Conservation (phyloP, 2,888 invertebrate species). For the Cantharis rustica region DNA sequence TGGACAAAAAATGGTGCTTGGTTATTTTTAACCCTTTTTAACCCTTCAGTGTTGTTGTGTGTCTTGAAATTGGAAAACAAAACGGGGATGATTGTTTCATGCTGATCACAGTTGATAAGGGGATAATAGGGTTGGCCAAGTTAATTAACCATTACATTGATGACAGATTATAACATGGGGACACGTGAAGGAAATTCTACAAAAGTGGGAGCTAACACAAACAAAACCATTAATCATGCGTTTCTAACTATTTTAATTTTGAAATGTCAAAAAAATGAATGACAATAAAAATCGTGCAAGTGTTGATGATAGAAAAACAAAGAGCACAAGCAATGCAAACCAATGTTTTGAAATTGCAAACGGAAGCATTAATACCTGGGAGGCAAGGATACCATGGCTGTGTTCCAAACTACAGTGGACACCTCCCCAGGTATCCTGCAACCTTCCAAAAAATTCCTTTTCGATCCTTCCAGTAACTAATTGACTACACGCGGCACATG, state of each 20-base stretch:
- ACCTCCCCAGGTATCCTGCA: constrained; percentile 54
- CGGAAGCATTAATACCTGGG: constrained; percentile 59
- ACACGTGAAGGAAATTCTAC: neutral
- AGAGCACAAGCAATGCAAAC: constrained; percentile 21
- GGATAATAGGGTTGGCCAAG: neutral
- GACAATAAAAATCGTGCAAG: constrained; percentile 1
- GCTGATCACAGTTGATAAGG: neutral
- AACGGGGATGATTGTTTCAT: neutral
- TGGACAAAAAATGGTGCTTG: neutral
- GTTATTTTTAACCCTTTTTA: neutral
- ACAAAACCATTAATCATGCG: neutral
- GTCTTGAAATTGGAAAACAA: neutral
- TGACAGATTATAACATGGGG: neutral
- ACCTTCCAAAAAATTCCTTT: constrained; percentile 46
- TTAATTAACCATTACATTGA: neutral
- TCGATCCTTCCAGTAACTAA: constrained; percentile 44
- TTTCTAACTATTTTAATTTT: neutral
- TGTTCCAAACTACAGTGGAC: constrained; percentile 64
- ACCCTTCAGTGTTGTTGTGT: neutral
- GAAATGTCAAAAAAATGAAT: neutral
- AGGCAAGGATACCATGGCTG: constrained; percentile 69
- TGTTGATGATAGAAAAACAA: constrained; percentile 10
- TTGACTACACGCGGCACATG: constrained; percentile 41
- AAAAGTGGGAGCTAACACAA: neutral
- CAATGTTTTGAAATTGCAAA: constrained; percentile 14